Percentiles rank a stretch among this genome's conserved stretches.
Conservation (phyloP, 2,797 vertebrate species). For the Otolemur crassicaudatus region DNA sequence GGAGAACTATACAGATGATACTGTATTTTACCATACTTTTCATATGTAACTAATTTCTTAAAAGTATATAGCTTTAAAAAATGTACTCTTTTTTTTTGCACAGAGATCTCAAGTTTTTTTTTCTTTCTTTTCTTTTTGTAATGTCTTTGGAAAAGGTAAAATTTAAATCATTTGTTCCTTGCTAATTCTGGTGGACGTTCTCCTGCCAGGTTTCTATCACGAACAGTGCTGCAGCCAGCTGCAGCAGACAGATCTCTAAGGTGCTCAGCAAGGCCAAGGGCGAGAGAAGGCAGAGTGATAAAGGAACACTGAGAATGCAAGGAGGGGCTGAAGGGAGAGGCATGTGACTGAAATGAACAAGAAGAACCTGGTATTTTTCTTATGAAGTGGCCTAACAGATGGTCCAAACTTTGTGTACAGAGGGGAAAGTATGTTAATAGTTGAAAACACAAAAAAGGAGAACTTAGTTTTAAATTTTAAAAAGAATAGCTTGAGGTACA, state of each 20-base stretch:
- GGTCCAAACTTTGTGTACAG: not conserved
- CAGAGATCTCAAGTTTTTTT: not conserved
- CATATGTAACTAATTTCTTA: not conserved
- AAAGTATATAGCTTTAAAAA: not conserved
- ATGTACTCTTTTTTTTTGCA: not conserved
- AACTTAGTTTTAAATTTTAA: not conserved
- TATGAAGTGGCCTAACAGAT: not conserved
- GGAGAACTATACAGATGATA: not conserved
- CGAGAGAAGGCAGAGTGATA: not conserved
- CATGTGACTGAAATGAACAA: not conserved
- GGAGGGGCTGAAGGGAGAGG: not conserved
- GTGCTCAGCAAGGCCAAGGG: not conserved
- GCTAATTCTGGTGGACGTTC: not conserved
- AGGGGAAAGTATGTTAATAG: not conserved
- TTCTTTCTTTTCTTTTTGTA: not conserved
- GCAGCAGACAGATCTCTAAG: fast-evolving
- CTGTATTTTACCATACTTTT: not conserved
- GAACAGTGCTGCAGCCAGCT: not conserved
- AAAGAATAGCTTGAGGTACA: not conserved
- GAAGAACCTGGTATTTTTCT: not conserved
- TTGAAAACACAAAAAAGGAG: not conserved
- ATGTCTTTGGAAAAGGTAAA: not conserved
- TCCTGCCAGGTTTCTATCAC: not conserved
- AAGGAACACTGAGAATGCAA: not conserved
- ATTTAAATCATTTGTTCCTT: not conserved